Evolutionary conservation across 2,113 vertebrate species (phyloP), one percentile per base, ranked within the genome.

Genomic region (Pimephales promelas): DNA sequence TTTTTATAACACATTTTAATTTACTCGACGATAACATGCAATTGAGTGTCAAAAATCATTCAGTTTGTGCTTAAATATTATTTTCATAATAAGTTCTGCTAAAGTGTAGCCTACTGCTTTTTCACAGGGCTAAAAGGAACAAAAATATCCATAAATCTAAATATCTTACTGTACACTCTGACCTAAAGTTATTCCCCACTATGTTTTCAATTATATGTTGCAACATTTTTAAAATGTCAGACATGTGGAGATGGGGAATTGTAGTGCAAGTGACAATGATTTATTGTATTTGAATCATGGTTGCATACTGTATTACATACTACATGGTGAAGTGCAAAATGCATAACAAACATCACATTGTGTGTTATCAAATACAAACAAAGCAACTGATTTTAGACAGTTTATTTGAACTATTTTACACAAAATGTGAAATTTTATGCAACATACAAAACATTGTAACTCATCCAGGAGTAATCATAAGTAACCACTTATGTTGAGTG

Each of bases 391-490:
- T 45, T 72, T 72, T 45, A 72, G 68, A 72, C 26, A 24, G 36
- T 72, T 83, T 87, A 87, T 87, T 87, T 74, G 11, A 36, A 49
- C 52, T 59, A 11, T 68, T 82, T 70, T 75, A 54, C 28, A 83
- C 74, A 85, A 85, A 87, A 54, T 43, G n/a, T 73, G 26, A 66
- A 45, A 66, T 76, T 61, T 75, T n/a, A 62, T 84, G 76, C 68
- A 76, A 84, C 45, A 73, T 36, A 80, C 26, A 62, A 77, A 84
- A 82, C 31, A 24, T 10, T 57, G 47, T 47, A 83, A 83, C 83
- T 86, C 83, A 73, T 82, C 83, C 86, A 75, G 86, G 80, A 87
- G 83, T 85, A 68, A 68, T 68, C 64, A 11, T 40, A 68, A 40
- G 34, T 68, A 74, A 43, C 45, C n/a, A 61, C 47, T 28, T 28